A percentile compares a stretch with the other conserved stretches of the same genome.
Evolutionary conservation across 92 coral and sea anemone genomes (phyloP).

Genomic region (Virgularia gustaviana): DNA sequence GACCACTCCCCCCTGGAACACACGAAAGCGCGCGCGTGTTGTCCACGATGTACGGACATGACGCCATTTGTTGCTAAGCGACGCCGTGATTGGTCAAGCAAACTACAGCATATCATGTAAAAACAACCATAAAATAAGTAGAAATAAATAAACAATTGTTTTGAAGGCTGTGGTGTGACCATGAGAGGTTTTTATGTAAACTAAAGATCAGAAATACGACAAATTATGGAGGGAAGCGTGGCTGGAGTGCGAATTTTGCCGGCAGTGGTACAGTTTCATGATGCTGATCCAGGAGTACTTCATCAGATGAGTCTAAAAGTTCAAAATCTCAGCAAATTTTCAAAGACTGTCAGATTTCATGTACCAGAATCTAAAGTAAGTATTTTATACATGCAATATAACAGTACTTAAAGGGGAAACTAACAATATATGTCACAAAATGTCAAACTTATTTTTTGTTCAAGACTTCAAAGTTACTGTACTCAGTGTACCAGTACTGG

Average conservation of each 20-base stretch:
- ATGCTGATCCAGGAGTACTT: constrained; percentile 88
- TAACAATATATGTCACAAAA: too few relatives aligned
- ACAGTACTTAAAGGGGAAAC: too few relatives aligned
- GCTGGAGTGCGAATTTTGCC: constrained; percentile 97
- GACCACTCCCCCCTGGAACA: background rate
- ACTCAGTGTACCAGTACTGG: too few relatives aligned
- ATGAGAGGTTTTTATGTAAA: too few relatives aligned
- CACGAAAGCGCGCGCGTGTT: constrained; percentile 1
- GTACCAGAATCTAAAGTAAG: constrained; percentile 92
- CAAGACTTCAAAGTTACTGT: too few relatives aligned
- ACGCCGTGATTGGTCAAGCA: too few relatives aligned
- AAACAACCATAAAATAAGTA: too few relatives aligned
- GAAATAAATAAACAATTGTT: too few relatives aligned
- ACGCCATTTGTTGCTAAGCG: constrained; percentile 1
- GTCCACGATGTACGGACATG: too few relatives aligned
- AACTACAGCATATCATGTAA: too few relatives aligned
- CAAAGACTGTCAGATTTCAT: constrained; percentile 82
- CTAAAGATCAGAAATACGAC: too few relatives aligned
- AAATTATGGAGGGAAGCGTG: constrained; percentile 95
- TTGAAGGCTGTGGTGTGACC: too few relatives aligned
- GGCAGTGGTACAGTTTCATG: constrained; percentile 92
- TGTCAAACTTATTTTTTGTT: background rate
- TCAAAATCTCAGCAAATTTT: constrained; percentile 87
- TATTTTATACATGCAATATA: background rate
- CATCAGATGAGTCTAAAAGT: constrained; percentile 96